Evolutionary conservation across 1,140 invertebrate genomes (phyloP).

Genomic region (Andricus grossulariae): DNA sequence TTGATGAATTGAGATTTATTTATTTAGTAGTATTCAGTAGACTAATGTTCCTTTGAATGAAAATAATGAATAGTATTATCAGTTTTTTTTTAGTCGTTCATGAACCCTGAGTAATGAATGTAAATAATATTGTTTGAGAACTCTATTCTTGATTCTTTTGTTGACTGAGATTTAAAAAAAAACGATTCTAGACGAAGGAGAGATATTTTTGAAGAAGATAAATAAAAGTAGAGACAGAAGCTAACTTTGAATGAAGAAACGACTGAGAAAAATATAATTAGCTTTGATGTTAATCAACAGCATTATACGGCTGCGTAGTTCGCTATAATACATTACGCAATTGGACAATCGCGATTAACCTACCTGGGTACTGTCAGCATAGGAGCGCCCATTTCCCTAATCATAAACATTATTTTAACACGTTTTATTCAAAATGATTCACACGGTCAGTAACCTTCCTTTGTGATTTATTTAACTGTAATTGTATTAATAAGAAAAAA

Average conservation of each 20-base stretch:
- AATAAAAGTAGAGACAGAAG: constrained; percentile 14
- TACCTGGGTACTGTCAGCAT: constrained; percentile 35
- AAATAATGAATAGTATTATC: no score
- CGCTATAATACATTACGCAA: constrained; percentile 61
- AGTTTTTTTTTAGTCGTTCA: no score
- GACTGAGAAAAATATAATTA: constrained; percentile 56
- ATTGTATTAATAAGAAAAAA: neutral
- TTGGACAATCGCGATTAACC: constrained; percentile 64
- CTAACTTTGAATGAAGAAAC: constrained; percentile 33
- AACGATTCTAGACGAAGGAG: neutral
- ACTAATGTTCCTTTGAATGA: no score
- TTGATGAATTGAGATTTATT: no score
- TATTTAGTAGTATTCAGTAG: no score
- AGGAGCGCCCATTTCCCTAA: constrained; percentile 5
- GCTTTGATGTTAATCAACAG: constrained; percentile 67
- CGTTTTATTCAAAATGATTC: neutral
- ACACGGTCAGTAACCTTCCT: neutral
- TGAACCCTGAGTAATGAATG: no score
- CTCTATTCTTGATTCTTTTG: neutral
- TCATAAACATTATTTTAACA: constrained; percentile 4
- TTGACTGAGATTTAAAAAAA: neutral
- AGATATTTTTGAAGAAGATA: neutral
- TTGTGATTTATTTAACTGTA: neutral
- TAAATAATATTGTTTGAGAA: no score
- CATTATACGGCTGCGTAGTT: constrained; percentile 55